phyloP scores from a whole-genome alignment of 2,888 invertebrate species.

The Macrophya annulata region DNA sequence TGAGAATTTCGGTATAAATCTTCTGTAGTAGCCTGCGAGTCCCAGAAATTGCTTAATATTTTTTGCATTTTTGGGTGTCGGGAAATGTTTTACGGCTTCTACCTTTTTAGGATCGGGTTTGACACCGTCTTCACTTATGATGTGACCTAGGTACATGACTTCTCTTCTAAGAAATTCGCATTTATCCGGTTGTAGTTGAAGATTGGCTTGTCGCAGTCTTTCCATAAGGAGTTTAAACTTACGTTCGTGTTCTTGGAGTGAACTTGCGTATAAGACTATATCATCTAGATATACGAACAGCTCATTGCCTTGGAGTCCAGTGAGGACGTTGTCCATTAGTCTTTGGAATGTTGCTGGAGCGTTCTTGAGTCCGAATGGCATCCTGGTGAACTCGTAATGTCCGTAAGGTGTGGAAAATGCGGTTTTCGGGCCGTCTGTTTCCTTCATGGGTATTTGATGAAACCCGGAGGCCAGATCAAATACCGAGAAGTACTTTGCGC shows the following conservation, averaged over 20 bases:
- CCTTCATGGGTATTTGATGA: not conserved
- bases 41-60: constrained; percentile 44
- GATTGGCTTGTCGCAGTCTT: constrained; percentile 36
- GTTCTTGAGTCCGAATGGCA: not conserved
- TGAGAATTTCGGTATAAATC: not conserved
- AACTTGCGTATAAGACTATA: constrained; percentile 59
- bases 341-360: not conserved
- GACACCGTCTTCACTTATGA: constrained; percentile 56
- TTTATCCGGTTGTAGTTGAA: constrained; percentile 58
- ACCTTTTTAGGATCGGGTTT: constrained; percentile 56
- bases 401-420: not conserved
- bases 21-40: constrained; percentile 23
- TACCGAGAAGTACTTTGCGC: not conserved
- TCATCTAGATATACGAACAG: constrained; percentile 64
- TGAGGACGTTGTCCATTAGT: not conserved
- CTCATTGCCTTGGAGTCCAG: not conserved
- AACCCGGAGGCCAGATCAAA: not conserved
- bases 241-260: constrained; percentile 57
- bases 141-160: constrained; percentile 59
- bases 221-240: constrained; percentile 48
- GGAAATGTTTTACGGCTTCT: constrained; percentile 52
- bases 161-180: constrained; percentile 55
- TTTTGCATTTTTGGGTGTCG: not conserved
- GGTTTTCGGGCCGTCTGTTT: no score
- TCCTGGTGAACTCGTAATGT: not conserved